Evolutionary conservation across 2,888 invertebrate genomes (phyloP).

Genomic region (Apodemia mormo): DNA sequence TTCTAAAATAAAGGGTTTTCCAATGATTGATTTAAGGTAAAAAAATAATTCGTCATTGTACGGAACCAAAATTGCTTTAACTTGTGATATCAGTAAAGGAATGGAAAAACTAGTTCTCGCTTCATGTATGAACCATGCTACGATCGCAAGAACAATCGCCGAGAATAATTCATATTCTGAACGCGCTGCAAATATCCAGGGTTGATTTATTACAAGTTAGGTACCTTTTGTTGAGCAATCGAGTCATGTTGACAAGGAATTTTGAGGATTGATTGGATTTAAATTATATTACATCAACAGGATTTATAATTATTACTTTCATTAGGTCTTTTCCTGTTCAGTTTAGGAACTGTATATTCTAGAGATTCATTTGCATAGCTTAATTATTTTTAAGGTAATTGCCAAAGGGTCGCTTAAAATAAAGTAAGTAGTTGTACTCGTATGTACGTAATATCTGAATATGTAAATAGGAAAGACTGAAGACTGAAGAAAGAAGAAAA

Average conservation of each 20-base stretch:
- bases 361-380: too few species aligned
- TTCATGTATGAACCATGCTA: slow-evolving; percentile 82
- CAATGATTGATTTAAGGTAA: too few species aligned
- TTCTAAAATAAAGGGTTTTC: too few species aligned
- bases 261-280: slow-evolving; percentile 79
- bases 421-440: too few species aligned
- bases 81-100: slow-evolving; percentile 41
- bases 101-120: slow-evolving; percentile 77
- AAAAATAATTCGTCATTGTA: too few species aligned
- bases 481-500: too few species aligned
- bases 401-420: too few species aligned
- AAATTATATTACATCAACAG: slow-evolving; percentile 52
- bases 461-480: too few species aligned
- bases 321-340: background rate
- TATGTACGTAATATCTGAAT: too few species aligned
- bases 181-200: slow-evolving; percentile 75
- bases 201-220: slow-evolving; percentile 64
- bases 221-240: slow-evolving; percentile 53
- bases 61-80: too few species aligned
- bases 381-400: too few species aligned
- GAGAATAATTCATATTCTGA: slow-evolving; percentile 81
- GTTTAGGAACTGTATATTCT: too few species aligned
- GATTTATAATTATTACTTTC: background rate
- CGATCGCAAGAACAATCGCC: slow-evolving; percentile 72
- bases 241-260: slow-evolving; percentile 69